Percentiles rank a stretch among this genome's conserved stretches.
These are phyloP conservation scores for Thunnus thynnus DNA, from an alignment of 2,113 vertebrate genomes.

Conservation along the genomic window DNA sequence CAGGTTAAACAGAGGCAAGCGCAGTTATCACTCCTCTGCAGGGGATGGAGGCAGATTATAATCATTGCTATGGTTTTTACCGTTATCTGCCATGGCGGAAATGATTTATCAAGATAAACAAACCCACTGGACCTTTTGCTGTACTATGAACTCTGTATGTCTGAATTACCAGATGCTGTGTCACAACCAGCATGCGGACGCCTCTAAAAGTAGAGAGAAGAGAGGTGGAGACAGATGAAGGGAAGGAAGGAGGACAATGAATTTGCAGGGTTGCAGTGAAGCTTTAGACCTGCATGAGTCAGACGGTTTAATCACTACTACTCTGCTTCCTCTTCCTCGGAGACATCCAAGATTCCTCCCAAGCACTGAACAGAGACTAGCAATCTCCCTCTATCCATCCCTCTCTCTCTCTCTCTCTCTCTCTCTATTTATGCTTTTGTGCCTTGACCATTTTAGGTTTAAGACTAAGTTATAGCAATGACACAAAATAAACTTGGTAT, in stretches of 20 bases:
- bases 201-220: not conserved
- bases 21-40: constrained; percentile 41
- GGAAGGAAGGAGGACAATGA: not conserved
- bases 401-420: constrained; percentile 22
- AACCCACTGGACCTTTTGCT: constrained; percentile 11
- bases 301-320: constrained; percentile 70
- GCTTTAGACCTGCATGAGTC: constrained; percentile 44
- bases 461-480: constrained; percentile 28
- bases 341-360: constrained; percentile 74
- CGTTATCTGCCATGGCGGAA: constrained; percentile 29
- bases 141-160: not conserved
- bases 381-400: constrained; percentile 16
- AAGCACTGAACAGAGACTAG: constrained; percentile 69
- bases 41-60: constrained; percentile 42
- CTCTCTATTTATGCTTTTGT: constrained; percentile 5
- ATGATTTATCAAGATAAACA: constrained; percentile 49
- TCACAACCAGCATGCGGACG: not conserved
- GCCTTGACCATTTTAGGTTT: constrained; percentile 55
- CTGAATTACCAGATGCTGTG: constrained; percentile 9
- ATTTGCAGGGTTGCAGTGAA: constrained; percentile 31
- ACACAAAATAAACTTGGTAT: constrained; percentile 33
- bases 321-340: constrained; percentile 61
- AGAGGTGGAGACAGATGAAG: not conserved
- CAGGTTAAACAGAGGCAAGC: constrained; percentile 34
- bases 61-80: constrained; percentile 41